Evolutionary conservation across 2,113 vertebrate species (phyloP).

Genomic region (Crotalus helleri): DNA sequence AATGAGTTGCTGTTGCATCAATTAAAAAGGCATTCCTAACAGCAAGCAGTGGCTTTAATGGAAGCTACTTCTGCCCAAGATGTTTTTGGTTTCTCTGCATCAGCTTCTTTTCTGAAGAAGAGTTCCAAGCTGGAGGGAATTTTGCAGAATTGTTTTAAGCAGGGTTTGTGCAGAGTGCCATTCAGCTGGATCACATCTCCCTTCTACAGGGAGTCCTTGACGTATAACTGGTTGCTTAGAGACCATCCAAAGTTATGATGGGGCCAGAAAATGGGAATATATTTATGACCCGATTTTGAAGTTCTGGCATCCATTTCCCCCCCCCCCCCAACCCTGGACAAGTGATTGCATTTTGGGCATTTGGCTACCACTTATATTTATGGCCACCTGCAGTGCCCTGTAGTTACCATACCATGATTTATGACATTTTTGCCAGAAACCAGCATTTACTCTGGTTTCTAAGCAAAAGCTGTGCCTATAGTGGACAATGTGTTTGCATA

Average conservation of each 20-base stretch:
- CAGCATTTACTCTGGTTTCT: background rate
- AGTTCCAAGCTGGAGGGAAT: background rate
- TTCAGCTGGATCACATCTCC: background rate
- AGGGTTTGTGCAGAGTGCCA: background rate
- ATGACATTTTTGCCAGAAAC: background rate
- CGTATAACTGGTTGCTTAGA: background rate
- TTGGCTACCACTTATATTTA: background rate
- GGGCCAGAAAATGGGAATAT: background rate
- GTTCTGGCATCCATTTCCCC: background rate
- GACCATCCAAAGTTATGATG: background rate
- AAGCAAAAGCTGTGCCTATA: background rate
- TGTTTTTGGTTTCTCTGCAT: background rate
- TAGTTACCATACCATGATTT: background rate
- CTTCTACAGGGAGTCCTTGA: background rate
- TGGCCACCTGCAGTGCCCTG: no score
- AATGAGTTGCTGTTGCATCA: background rate
- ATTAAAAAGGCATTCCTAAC: background rate
- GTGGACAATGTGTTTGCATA: background rate
- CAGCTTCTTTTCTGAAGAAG: background rate
- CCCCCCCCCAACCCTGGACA: background rate
- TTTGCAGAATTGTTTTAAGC: background rate
- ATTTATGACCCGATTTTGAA: background rate
- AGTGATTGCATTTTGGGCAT: background rate
- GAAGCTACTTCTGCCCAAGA: background rate
- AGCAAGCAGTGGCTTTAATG: background rate